Conservation (phyloP, 2,113 vertebrate species). For the Formicarius rufipectus region DNA sequence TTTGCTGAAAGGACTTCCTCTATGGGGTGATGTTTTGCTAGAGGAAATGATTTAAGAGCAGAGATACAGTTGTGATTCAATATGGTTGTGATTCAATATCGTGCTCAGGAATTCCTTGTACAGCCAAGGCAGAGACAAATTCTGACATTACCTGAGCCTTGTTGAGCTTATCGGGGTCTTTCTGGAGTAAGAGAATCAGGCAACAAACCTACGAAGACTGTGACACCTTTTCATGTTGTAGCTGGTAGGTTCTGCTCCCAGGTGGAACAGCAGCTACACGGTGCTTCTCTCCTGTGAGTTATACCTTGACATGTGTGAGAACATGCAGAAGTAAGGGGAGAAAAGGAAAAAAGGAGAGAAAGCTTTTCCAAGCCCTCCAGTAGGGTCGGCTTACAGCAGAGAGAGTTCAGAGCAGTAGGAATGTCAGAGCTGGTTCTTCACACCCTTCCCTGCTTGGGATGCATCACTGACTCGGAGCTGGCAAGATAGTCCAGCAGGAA, state of each 20-base stretch:
- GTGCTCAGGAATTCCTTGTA: slow-evolving; percentile 31
- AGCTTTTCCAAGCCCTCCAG: background rate
- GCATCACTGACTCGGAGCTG: background rate
- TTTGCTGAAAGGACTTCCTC: slow-evolving; percentile 15
- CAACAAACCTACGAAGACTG: background rate
- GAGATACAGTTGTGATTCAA: background rate
- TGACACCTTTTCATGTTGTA: background rate
- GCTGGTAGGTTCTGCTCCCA: background rate
- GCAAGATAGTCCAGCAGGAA: background rate
- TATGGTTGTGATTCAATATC: slow-evolving; percentile 7
- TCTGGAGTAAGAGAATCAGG: background rate
- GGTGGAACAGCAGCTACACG: background rate
- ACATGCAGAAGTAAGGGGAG: background rate
- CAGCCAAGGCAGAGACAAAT: slow-evolving; percentile 36
- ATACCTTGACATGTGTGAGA: background rate
- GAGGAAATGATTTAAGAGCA: slow-evolving; percentile 45
- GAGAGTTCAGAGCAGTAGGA: background rate
- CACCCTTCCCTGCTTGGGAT: background rate
- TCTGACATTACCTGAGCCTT: background rate
- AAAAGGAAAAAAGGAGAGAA: background rate
- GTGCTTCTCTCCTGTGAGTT: background rate
- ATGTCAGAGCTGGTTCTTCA: background rate
- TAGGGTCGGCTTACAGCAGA: background rate
- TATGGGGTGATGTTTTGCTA: slow-evolving; percentile 29
- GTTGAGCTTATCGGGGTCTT: background rate